Evolutionary conservation across 2,888 invertebrate genomes (phyloP), one percentile per base, ranked within the genome.

Genomic region (Idaea dimidiata): DNA sequence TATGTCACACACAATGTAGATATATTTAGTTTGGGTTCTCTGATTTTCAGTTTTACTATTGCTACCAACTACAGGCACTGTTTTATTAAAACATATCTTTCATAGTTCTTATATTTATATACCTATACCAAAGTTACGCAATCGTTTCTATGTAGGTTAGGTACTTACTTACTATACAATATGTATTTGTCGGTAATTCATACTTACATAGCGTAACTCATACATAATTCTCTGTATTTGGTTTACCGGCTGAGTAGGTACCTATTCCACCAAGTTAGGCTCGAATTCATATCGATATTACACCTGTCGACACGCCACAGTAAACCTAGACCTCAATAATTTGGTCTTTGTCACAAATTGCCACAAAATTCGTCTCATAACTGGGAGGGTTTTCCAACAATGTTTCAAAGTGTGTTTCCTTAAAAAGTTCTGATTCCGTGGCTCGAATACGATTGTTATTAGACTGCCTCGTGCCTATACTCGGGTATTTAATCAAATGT

Each of bases 271-370:
- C 43, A 43, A 8, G 43, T 43, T 43, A 43, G 43, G 43, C 14
- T 43, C 43, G 43, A 43, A 43, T 43, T 43, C 43, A 43, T 43
- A 43, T 24, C 24, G 24, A 24, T 24, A 24, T 24, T 24, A 24
- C 24, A 24, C 24, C 24, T 24, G 1, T 10, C 5, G 14, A 43
- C 43, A 43, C 43, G 43, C 43, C 43, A 43, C 43, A 43, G 10
- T 43, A 43, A 43, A 43, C 43, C 43, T 43, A 43, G 43, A 43
- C 43, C 43, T 43, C 43, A 43, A 43, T 43, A 43, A 43, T 43
- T 14, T 10, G 7, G 43, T 14, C 43, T 43, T 43, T 43, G 43
- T 43, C 8, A 8, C 5, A 43, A 43, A 14, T 43, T 43, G 10
- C 43, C 43, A 43, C 43, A 43, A 43, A 43, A 43, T 14, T 43